These are phyloP conservation scores for Acanthaster planci DNA, from an alignment of 35 echinoderm and acorn worm genomes.

Conservation along the genomic window DNA sequence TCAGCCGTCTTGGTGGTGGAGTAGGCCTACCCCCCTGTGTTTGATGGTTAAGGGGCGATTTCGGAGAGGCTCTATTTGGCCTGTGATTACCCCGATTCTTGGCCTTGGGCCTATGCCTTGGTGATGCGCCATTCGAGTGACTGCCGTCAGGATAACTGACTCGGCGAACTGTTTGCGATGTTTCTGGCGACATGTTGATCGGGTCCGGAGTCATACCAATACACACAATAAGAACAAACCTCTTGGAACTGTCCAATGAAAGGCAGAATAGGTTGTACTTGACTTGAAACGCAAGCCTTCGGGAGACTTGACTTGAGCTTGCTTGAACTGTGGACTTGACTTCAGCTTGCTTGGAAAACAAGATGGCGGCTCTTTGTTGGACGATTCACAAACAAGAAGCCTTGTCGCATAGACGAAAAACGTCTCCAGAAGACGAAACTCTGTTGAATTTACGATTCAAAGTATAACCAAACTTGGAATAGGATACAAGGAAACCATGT, in stretches of 20 bases:
- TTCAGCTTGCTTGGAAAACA: background rate
- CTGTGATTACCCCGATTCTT: background rate
- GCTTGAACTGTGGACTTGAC: background rate
- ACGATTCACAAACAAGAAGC: too few species aligned
- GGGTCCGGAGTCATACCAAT: too few species aligned
- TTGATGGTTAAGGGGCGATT: background rate
- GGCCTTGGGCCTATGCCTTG: background rate
- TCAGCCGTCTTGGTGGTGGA: background rate
- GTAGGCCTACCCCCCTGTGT: background rate
- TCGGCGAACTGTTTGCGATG: background rate
- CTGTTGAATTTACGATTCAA: background rate
- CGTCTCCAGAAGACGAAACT: background rate
- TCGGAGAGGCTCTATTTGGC: background rate
- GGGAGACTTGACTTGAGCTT: too few species aligned
- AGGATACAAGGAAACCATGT: background rate
- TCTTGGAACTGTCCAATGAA: too few species aligned
- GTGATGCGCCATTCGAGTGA: background rate
- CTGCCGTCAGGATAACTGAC: background rate
- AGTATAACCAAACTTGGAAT: background rate
- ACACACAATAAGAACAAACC: too few species aligned
- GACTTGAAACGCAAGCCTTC: too few species aligned
- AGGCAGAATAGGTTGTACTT: too few species aligned
- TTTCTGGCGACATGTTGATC: conserved; percentile 1
- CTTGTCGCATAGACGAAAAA: background rate
- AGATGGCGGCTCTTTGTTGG: conserved; percentile 29